Base-by-base conservation (phyloP, 2,113 vertebrate species). In the Austrofundulus limnaeus region DNA sequence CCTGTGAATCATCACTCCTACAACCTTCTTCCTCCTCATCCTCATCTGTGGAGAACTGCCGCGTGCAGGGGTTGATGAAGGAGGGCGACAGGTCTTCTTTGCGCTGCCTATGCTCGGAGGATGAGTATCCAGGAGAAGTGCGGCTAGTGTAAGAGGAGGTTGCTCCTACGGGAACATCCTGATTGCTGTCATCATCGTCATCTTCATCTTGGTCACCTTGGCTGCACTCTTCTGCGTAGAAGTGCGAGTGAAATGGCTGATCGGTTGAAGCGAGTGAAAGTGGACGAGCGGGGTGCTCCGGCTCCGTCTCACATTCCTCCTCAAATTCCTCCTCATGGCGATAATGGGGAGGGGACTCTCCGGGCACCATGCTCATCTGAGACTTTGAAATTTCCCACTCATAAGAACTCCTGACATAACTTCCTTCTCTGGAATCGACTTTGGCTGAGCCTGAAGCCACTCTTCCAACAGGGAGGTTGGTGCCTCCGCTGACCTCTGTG, bases 61-160 rank as follows among this genome's bases (percentile, higher is more conserved):
- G 92, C 66, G 94, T 93, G 74, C 92, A 92, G 0, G 96, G 96
- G 80, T 97, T 98, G 79, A 98, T 95, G 80, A 98, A 98, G 9
- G 97, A 96, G 8, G 96, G 96, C 0, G 96, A 98, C 17, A 96
- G 93, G 77, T 97, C 97, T 21, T 94, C 93, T 82, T 94, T 94
- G 38, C 90, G 89, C 43, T 93, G 94, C 66, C 90, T 90, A 77
- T 90, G 90, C 65, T 95, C 94, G 2, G 85, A 90, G 1, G 93
- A 88, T 5, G 94, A 92, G 61, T 92, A 92, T 85, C 88, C 94
- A 47, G 77, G 84, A 70, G 83, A 91, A 77, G 75, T 85, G 57
- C 79, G 87, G 17, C 89, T 87, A 23, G 81, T 70, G 51, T 89
- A 91, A 7, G 87, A 86, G 38, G 85, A 91, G 64, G 91, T 74